These are phyloP conservation scores for Syndactyla subalaris DNA, from an alignment of 2,797 vertebrate species.

Conservation along the genomic window DNA sequence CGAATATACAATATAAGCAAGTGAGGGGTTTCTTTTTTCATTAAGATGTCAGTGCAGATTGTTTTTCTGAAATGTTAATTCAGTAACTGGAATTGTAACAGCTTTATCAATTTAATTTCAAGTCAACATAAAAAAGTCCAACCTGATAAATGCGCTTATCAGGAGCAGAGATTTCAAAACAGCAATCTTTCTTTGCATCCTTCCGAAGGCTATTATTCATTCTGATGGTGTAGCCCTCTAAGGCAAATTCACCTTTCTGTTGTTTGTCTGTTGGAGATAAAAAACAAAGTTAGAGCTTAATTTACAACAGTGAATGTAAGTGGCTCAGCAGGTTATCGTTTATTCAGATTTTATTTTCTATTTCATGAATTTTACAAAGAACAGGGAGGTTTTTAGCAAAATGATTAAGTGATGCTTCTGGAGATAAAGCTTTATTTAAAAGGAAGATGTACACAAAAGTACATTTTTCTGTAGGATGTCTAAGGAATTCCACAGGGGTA, in stretches of 20 bases:
- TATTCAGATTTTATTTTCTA: constrained; percentile 65
- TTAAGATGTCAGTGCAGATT: constrained; percentile 64
- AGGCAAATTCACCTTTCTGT: constrained; percentile 96
- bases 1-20: constrained; percentile 57
- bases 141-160: constrained; percentile 98
- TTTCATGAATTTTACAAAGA: constrained; percentile 53
- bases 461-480: constrained; percentile 28
- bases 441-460: not conserved
- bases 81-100: constrained; percentile 70
- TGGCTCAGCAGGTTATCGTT: constrained; percentile 49
- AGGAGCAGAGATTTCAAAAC: constrained; percentile 94
- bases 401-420: constrained; percentile 33
- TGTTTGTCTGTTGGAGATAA: constrained; percentile 92
- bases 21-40: constrained; percentile 10
- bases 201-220: constrained; percentile 91
- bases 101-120: constrained; percentile 81
- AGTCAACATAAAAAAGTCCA: constrained; percentile 73
- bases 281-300: constrained; percentile 73
- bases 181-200: constrained; percentile 95
- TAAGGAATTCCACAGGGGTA: constrained; percentile 12
- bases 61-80: constrained; percentile 77
- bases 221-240: constrained; percentile 91
- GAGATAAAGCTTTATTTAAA: constrained; percentile 46
- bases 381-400: constrained; percentile 21
- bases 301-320: constrained; percentile 56